These are phyloP conservation scores for Eurypyga helias DNA, from an alignment of 2,113 vertebrate species.

Conservation along the genomic window DNA sequence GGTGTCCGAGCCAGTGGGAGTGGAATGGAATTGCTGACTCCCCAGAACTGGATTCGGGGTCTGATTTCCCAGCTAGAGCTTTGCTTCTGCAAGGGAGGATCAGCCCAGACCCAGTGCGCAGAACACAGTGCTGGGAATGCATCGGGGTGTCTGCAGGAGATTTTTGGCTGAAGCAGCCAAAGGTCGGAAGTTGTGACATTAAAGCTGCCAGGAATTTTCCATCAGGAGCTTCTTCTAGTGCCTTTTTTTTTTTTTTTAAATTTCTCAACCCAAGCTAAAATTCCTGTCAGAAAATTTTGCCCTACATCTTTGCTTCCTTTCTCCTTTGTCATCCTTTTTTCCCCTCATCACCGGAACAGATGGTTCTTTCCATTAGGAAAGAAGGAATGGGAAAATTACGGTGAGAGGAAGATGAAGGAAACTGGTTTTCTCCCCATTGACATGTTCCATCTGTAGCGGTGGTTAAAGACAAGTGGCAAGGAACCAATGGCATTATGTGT, in stretches of 20 bases:
- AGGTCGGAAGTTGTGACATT: background rate
- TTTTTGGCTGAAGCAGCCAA: background rate
- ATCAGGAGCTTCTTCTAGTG: background rate
- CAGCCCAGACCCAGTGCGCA: background rate
- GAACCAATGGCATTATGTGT: fast-evolving
- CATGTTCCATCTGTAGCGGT: background rate
- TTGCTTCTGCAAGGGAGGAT: background rate
- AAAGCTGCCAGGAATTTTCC: conserved; percentile 1
- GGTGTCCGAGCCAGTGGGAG: background rate
- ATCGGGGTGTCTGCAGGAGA: background rate
- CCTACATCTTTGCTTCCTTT: background rate
- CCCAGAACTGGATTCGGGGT: background rate
- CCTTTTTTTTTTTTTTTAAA: background rate
- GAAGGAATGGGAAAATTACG: background rate
- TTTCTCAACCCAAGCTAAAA: background rate
- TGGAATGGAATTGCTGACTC: background rate
- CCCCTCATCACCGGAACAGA: background rate
- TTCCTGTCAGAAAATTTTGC: background rate
- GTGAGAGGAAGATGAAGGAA: background rate
- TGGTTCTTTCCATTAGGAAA: background rate
- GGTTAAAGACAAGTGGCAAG: background rate
- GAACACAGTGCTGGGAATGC: background rate
- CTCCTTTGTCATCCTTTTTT: background rate
- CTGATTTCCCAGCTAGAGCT: background rate
- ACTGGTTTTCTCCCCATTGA: background rate